Evolutionary conservation across 2,113 vertebrate genomes (phyloP).

Genomic region (Dromiciops gliroides): DNA sequence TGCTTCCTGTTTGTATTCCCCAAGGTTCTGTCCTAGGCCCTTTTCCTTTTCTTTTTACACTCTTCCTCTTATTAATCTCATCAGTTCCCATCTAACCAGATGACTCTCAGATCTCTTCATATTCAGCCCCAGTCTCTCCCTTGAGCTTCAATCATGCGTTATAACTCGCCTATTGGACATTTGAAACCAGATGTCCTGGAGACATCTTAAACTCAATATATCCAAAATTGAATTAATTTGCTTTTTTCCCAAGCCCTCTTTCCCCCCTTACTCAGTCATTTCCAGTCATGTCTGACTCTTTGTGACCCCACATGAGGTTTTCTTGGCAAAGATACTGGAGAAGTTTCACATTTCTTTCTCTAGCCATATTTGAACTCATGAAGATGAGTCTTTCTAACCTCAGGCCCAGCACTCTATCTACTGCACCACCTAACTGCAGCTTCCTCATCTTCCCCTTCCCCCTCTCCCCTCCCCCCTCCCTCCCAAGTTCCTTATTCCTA

Average conservation of each 20-base stretch:
- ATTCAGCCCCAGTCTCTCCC: not conserved
- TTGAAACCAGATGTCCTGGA: not conserved
- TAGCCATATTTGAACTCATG: not conserved
- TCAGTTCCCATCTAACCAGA: not conserved
- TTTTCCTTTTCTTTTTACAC: not conserved
- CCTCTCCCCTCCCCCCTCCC: no score
- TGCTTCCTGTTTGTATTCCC: not conserved
- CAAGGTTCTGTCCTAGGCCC: not conserved
- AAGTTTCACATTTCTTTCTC: not conserved
- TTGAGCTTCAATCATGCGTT: not conserved
- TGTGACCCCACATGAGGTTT: no score
- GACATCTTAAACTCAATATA: not conserved
- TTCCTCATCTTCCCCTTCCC: not conserved
- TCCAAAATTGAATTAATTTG: not conserved
- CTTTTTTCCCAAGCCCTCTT: not conserved
- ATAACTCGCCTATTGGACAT: not conserved
- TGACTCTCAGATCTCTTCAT: not conserved
- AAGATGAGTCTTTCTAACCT: not conserved
- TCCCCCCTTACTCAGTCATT: not conserved
- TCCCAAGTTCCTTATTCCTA: not conserved
- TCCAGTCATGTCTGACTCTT: not conserved
- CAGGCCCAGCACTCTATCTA: no score
- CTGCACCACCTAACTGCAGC: not conserved
- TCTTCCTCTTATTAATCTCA: not conserved
- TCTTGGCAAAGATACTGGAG: not conserved